Base-by-base conservation (phyloP, 2,113 vertebrate genomes). In the Romanogobio albipinnatus region DNA sequence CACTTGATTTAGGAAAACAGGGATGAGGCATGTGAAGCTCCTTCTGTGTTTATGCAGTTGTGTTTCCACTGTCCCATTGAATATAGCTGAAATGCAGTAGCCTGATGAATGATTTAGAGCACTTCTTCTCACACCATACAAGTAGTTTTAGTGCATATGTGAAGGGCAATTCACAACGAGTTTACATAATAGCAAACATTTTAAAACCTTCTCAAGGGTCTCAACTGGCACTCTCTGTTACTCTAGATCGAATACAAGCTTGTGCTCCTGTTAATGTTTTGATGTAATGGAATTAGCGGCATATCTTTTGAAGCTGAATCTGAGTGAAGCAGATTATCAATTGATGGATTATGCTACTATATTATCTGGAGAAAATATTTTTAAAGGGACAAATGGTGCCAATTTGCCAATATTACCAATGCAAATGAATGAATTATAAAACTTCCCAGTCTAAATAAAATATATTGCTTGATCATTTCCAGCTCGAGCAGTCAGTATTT, bases 51-150 rank as follows among this genome's bases (percentile, higher is more conserved):
- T 82, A 85, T 82, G 73, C 74, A 53, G 45, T 64, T 53, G 47
- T 24, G 58, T 51, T 77, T 59, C 73, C 76, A 14, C 56, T 88
- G 84, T 83, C 81, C 84, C 58, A 61, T 74, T 86, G 75, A 83
- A 76, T 86, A 64, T 84, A 26, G 33, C 45, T 86, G 78, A 74
- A 73, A 82, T 45, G 43, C 61, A 17, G 66, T 70, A 45, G 73
- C 19, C 29, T 82, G 56, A 68, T 43, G 43, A 86, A 86, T 86
- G 64, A 86, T 78, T 86, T 71, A 78, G 26, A 83, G 8, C 10
- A 58, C 9, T 39, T 78, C 4, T 39, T 78, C 75, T 79, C 51
- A 26, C 56, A 71, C n/a, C 51, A 62, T 85, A 29, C 64, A 82
- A 19, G 62, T 62, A 11, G 79, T 29, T 82, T 66, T 71, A 26